These are phyloP conservation scores for Drosophila obscura DNA, from an alignment of 1,140 invertebrate genomes.

Conservation along the genomic window DNA sequence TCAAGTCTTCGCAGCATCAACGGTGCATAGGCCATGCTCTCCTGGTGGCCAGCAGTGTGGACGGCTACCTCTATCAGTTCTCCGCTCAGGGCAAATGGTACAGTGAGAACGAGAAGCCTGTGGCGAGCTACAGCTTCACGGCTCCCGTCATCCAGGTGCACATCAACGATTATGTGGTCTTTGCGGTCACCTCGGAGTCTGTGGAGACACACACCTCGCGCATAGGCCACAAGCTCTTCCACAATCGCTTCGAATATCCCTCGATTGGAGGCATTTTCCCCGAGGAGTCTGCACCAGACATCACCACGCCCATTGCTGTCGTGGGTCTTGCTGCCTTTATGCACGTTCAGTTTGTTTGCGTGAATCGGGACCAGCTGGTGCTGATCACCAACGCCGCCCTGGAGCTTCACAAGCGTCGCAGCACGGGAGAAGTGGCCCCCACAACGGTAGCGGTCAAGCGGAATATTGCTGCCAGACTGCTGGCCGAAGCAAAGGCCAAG, in stretches of 20 bases:
- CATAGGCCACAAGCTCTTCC: constrained; percentile 86
- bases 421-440: constrained; percentile 53
- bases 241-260: constrained; percentile 81
- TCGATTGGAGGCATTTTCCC: constrained; percentile 67
- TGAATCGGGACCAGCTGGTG: constrained; percentile 87
- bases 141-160: constrained; percentile 88
- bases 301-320: constrained; percentile 88
- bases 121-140: constrained; percentile 88
- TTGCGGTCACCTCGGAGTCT: constrained; percentile 90
- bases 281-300: constrained; percentile 85
- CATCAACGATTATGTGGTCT: constrained; percentile 88
- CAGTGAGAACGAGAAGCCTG: constrained; percentile 79
- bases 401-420: constrained; percentile 70
- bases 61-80: constrained; percentile 81
- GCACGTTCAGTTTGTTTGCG: constrained; percentile 88
- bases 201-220: constrained; percentile 91
- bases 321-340: constrained; percentile 90
- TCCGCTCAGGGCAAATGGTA: constrained; percentile 82
- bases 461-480: constrained; percentile 71
- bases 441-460: constrained; percentile 56
- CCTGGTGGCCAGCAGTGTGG: constrained; percentile 75
- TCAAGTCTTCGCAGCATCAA: constrained; percentile 73
- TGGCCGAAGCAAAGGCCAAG: constrained; percentile 79
- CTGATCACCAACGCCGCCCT: constrained; percentile 84
- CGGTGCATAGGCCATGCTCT: constrained; percentile 74